These are phyloP conservation scores for Pseudanteris insignis DNA, from an alignment of 2,888 invertebrate genomes.

Conservation along the genomic window DNA sequence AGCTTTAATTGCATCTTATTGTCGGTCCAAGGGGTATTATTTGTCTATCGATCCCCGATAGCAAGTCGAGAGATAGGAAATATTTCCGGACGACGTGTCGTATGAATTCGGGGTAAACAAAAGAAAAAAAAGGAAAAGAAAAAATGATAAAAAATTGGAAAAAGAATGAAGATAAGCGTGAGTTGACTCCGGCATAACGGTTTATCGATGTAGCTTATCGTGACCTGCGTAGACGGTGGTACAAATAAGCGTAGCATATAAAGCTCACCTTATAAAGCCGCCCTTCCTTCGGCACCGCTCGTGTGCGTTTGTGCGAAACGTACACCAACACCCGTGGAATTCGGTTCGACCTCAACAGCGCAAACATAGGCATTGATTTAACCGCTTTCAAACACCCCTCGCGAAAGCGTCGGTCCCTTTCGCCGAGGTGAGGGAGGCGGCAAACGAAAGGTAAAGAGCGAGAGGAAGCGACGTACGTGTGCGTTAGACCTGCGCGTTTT, in stretches of 20 bases:
- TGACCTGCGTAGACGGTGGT: constrained; percentile 42
- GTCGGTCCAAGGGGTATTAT: no score
- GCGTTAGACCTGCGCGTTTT: constrained; percentile 54
- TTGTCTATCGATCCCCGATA: no score
- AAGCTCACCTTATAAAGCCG: constrained; percentile 40
- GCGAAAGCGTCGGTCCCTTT: constrained; percentile 55
- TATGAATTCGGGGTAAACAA: no score
- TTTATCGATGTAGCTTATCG: constrained; percentile 36
- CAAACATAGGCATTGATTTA: constrained; percentile 67
- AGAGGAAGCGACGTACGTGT: constrained; percentile 39
- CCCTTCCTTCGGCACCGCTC: constrained; percentile 34
- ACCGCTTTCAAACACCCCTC: constrained; percentile 63
- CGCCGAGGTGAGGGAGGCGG: constrained; percentile 36
- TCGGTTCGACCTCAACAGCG: constrained; percentile 65
- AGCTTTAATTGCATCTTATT: no score
- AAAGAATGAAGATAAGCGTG: constrained; percentile 16
- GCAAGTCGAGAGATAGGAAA: not conserved
- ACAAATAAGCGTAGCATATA: constrained; percentile 39
- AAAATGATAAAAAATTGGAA: constrained; percentile 12
- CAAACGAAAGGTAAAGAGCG: constrained; percentile 34
- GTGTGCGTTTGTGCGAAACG: constrained; percentile 45
- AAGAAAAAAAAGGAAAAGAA: no score
- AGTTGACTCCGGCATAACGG: constrained; percentile 26
- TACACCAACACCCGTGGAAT: constrained; percentile 55
- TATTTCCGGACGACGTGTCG: not conserved